Evolutionary conservation across 1,140 invertebrate genomes (phyloP).

Genomic region (Drosophila oshimai): DNA sequence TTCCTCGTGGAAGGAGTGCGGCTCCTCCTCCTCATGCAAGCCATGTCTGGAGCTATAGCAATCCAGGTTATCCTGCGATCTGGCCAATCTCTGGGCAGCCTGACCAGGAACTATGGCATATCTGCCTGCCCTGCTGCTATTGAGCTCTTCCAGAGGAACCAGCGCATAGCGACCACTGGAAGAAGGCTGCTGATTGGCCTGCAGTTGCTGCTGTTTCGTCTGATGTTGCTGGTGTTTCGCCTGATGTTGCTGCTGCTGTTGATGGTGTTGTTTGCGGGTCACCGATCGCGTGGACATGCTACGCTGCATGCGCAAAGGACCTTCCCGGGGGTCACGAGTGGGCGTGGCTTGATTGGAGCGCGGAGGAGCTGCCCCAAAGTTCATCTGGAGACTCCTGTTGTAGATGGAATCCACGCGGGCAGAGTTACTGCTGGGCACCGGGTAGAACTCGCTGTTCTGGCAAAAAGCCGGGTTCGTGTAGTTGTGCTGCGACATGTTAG

Average conservation of each 20-base stretch:
- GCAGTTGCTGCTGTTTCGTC: conserved; percentile 21
- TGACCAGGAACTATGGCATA: conserved; percentile 60
- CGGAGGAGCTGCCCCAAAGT: conserved; percentile 72
- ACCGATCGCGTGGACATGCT: conserved; percentile 80
- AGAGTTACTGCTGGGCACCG: conserved; percentile 47
- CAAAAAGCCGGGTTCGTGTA: conserved; percentile 91
- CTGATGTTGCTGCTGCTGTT: conserved; percentile 29
- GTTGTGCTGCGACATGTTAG: conserved; percentile 83
- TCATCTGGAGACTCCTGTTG: conserved; percentile 72
- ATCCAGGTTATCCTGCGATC: conserved; percentile 76
- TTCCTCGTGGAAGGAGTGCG: conserved; percentile 73
- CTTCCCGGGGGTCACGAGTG: conserved; percentile 67
- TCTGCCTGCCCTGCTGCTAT: conserved; percentile 47
- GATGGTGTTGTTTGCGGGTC: conserved; percentile 61
- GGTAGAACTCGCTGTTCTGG: conserved; percentile 87
- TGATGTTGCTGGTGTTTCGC: conserved; percentile 44
- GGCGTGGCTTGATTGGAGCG: conserved; percentile 40
- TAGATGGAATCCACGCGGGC: conserved; percentile 65
- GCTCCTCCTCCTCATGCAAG: conserved; percentile 63
- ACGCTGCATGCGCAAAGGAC: conserved; percentile 81
- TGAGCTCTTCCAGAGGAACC: conserved; percentile 83
- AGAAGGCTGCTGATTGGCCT: conserved; percentile 34
- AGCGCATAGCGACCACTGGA: conserved; percentile 82
- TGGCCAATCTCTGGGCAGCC: conserved; percentile 54
- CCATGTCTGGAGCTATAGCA: conserved; percentile 54